Conservation (phyloP, 2,888 invertebrate species). For the Cheilosia impressa region DNA sequence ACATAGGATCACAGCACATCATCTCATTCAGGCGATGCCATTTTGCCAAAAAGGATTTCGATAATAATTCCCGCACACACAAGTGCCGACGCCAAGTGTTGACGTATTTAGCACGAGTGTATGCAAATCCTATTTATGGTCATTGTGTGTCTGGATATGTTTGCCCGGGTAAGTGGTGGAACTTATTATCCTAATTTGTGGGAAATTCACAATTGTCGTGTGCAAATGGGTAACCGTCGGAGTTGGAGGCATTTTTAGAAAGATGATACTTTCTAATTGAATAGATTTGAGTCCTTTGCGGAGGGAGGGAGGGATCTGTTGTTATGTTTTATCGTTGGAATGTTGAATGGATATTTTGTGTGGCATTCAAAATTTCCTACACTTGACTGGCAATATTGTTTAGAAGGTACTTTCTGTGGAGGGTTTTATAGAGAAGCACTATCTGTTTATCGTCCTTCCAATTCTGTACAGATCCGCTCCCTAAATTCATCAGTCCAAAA, state of each 20-base stretch:
- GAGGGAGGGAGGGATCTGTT: too few relatives aligned
- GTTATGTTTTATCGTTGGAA: too few relatives aligned
- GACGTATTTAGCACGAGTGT: constrained; percentile 48
- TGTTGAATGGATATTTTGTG: too few relatives aligned
- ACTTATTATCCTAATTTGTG: constrained; percentile 58
- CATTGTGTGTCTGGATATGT: constrained; percentile 64
- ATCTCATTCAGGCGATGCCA: constrained; percentile 65
- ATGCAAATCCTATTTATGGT: constrained; percentile 65
- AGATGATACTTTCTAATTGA: too few relatives aligned
- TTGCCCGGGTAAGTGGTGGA: constrained; percentile 64
- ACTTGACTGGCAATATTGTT: too few relatives aligned
- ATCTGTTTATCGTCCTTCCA: too few relatives aligned
- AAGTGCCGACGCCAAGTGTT: constrained; percentile 58
- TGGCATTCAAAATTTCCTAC: too few relatives aligned
- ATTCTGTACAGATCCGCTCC: too few relatives aligned
- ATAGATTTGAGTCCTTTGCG: too few relatives aligned
- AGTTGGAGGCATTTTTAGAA: neutral
- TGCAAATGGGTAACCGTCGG: too few relatives aligned
- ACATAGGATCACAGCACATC: constrained; percentile 68
- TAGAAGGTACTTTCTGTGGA: too few relatives aligned
- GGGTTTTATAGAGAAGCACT: too few relatives aligned
- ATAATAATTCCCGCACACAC: constrained; percentile 61
- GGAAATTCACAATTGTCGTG: constrained; percentile 2
- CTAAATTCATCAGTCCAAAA: neutral
- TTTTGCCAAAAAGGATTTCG: constrained; percentile 73